Evolutionary conservation across 92 coral and sea anemone genomes (phyloP).

Genomic region (Actinernus sp.): DNA sequence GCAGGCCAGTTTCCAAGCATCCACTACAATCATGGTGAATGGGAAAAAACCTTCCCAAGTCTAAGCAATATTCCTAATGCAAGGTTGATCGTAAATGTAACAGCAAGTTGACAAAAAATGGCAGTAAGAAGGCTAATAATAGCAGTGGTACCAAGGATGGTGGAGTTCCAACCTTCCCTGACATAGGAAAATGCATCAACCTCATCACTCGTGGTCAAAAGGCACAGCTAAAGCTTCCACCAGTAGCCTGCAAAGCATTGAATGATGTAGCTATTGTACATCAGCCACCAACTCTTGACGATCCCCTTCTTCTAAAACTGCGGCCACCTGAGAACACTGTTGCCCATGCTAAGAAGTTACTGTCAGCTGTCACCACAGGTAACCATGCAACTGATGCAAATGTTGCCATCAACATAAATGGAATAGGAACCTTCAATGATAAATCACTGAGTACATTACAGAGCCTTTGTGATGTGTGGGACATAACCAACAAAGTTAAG

Average conservation of each 20-base stretch:
- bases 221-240: conserved; percentile 10
- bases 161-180: not conserved
- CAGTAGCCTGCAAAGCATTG: not conserved
- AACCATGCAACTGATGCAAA: not conserved
- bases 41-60: conserved; percentile 19
- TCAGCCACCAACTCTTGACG: not conserved
- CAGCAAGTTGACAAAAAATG: too few relatives aligned
- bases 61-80: too few relatives aligned
- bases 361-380: not conserved
- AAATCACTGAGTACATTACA: conserved; percentile 8
- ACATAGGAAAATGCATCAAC: not conserved
- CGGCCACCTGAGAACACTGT: conserved; percentile 26
- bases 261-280: conserved; percentile 9
- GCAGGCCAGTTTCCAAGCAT: conserved; percentile 3
- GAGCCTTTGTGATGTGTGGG: conserved; percentile 1
- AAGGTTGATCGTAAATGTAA: too few relatives aligned
- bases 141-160: not conserved
- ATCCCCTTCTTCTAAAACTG: conserved; percentile 19
- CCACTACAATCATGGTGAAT: conserved; percentile 3
- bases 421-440: conserved; percentile 6
- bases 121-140: not conserved
- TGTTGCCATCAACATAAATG: conserved; percentile 2
- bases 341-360: conserved; percentile 11
- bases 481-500: conserved; percentile 2
- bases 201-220: conserved; percentile 13